Conservation (phyloP, 2,113 vertebrate species). For the Dicentrarchus labrax region DNA sequence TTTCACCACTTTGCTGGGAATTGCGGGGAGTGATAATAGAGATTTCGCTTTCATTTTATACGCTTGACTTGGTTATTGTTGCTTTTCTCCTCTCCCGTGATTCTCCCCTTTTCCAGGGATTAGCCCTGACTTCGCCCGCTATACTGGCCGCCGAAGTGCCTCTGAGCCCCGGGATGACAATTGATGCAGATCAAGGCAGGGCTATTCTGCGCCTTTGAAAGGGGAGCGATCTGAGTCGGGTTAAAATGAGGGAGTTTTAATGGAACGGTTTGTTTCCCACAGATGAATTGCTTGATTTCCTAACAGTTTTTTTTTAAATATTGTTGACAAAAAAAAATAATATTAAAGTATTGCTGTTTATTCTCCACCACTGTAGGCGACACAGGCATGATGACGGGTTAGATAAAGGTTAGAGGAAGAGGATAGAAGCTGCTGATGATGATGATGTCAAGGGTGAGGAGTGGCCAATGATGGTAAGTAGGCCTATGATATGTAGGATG, state of each 20-base stretch:
- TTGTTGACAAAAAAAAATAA: neutral
- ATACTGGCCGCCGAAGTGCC: conserved; percentile 96
- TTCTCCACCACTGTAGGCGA: neutral
- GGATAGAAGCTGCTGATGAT: conserved; percentile 11
- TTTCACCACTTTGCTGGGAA: conserved; percentile 99
- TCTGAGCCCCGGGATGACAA: conserved; percentile 95
- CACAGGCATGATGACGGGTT: neutral
- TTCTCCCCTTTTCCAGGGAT: conserved; percentile 94
- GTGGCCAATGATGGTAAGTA: conserved; percentile 25
- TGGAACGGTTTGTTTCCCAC: conserved; percentile 79
- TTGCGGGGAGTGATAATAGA: conserved; percentile 98
- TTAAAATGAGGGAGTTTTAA: conserved; percentile 87
- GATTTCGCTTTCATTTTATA: conserved; percentile 99
- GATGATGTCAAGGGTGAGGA: conserved; percentile 2
- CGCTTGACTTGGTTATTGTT: conserved; percentile 99
- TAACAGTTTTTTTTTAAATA: conserved; percentile 1
- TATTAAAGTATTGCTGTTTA: neutral
- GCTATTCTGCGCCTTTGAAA: conserved; percentile 88
- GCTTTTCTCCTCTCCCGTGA: conserved; percentile 99
- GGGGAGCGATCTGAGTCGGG: conserved; percentile 88
- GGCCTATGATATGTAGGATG: neutral
- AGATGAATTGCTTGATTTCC: conserved; percentile 28
- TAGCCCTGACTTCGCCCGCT: conserved; percentile 99
- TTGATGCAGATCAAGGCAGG: conserved; percentile 96
- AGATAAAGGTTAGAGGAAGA: neutral